A percentile compares a stretch with the other conserved stretches of the same genome.
Evolutionary conservation across 53 echinoderm and acorn worm species (phyloP).

Genomic region (Echinometra lucunter): DNA sequence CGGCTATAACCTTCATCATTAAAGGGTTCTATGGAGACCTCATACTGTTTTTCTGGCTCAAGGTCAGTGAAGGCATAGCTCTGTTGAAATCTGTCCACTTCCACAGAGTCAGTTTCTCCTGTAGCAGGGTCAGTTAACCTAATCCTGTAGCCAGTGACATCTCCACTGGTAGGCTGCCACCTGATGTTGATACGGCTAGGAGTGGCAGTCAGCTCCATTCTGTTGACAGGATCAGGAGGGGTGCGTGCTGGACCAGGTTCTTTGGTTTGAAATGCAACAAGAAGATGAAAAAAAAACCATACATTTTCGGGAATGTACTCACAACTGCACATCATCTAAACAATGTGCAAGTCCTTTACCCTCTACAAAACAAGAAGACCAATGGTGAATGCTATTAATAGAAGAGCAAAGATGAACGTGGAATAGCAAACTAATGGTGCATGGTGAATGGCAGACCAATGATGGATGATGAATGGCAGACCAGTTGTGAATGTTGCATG

Average conservation of each 20-base stretch:
- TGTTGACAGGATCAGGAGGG: not conserved
- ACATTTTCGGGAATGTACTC: not conserved
- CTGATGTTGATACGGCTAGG: constrained; percentile 48
- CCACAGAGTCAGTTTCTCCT: constrained; percentile 29
- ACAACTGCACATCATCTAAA: not conserved
- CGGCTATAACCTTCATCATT: constrained; percentile 42
- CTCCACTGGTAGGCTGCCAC: constrained; percentile 6
- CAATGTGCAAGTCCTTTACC: not conserved
- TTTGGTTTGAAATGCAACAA: not conserved
- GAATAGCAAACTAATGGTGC: not conserved
- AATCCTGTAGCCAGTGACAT: constrained; percentile 48
- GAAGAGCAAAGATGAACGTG: not conserved
- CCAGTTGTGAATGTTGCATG: not conserved
- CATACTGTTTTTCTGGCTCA: constrained; percentile 43
- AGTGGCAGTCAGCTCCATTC: constrained; percentile 50
- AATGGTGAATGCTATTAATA: not conserved
- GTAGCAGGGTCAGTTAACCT: constrained; percentile 24
- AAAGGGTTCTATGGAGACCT: constrained; percentile 56
- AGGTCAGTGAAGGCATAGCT: constrained; percentile 60
- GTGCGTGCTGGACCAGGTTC: not conserved
- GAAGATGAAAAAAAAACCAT: not conserved
- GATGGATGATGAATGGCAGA: not conserved
- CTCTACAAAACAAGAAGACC: not conserved
- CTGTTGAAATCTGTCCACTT: constrained; percentile 51
- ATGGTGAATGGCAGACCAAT: not conserved